A percentile compares a stretch with the other conserved stretches of the same genome.
Conservation (phyloP, 2,797 vertebrate species). For the Zalophus californianus region DNA sequence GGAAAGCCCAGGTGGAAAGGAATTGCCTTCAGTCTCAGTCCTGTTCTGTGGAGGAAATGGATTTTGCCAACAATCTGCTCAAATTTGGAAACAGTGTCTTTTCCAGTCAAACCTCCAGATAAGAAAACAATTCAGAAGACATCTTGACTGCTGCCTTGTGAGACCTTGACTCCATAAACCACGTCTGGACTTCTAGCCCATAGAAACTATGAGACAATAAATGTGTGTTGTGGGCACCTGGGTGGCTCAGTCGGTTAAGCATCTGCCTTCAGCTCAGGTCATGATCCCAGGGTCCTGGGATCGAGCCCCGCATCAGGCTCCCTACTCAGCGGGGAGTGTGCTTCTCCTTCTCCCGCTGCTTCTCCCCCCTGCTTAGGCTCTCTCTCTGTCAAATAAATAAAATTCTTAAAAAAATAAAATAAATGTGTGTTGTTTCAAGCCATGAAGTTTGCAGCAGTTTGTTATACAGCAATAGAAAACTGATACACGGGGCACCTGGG, state of each 20-base stretch:
- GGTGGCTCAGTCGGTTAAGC: no score
- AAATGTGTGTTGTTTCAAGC: not conserved
- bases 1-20: not conserved
- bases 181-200: not conserved
- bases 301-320: no score
- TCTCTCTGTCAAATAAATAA: no score
- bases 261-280: no score
- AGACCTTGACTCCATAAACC: not conserved
- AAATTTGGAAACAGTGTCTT: constrained; percentile 46
- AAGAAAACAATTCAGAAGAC: not conserved
- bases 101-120: not conserved
- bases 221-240: not conserved
- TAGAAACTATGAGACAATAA: not conserved
- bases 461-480: not conserved
- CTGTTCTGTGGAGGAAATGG: not conserved
- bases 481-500: not conserved
- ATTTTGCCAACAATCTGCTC: not conserved
- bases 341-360: no score
- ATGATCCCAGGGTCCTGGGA: no score
- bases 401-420: no score
- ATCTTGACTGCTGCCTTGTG: not conserved
- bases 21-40: not conserved
- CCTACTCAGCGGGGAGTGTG: no score
- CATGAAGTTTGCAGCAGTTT: not conserved
- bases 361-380: no score